phyloP scores from a whole-genome alignment of 1,140 invertebrate species.

The Brachionus plicatilis region DNA sequence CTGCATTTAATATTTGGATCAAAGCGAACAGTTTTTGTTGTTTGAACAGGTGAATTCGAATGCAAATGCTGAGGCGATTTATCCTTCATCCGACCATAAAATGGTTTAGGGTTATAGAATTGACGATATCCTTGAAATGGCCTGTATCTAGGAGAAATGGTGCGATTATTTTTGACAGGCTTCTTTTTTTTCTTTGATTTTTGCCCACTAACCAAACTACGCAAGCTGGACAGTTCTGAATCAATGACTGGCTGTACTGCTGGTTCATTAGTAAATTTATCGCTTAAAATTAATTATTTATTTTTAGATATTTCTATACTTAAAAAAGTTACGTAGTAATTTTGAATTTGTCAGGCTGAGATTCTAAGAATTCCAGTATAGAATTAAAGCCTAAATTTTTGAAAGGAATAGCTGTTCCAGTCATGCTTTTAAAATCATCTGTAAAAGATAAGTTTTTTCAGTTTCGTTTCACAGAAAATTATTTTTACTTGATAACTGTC shows the following conservation, averaged over 20 bases:
- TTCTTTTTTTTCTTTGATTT: constrained; percentile 38
- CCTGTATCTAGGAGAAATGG: not conserved
- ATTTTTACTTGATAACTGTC: not conserved
- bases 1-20: not conserved
- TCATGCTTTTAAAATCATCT: constrained; percentile 7
- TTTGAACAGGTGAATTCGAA: not conserved
- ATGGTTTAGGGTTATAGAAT: not conserved
- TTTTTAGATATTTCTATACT: not conserved
- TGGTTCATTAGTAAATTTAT: not conserved
- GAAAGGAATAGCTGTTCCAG: not conserved
- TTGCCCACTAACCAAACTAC: constrained; percentile 13
- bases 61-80: not conserved
- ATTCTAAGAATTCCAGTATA: not conserved
- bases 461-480: not conserved
- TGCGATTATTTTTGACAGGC: not conserved
- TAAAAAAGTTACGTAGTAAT: not conserved
- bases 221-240: not conserved
- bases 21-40: not conserved
- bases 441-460: not conserved
- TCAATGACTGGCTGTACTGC: not conserved
- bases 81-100: not conserved
- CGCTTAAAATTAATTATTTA: not conserved
- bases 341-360: constrained; percentile 10
- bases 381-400: constrained; percentile 9
- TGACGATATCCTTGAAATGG: not conserved